phyloP scores from a whole-genome alignment of 1,140 invertebrate genomes.

The Rhopalosiphum padi region DNA sequence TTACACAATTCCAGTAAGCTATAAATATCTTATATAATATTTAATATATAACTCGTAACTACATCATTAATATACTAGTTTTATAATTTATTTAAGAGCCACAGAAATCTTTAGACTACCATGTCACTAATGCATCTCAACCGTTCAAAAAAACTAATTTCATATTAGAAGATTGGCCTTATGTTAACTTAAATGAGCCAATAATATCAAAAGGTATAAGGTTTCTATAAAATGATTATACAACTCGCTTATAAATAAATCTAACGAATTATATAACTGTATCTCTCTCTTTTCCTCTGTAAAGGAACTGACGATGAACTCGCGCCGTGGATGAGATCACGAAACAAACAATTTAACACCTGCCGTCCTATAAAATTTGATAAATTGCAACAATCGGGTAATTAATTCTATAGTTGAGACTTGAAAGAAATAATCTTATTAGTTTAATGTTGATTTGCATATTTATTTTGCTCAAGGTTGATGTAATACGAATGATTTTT shows the following conservation, averaged over 20 bases:
- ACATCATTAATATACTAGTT: background rate
- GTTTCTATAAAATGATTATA: background rate
- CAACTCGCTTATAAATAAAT: background rate
- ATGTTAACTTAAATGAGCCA: background rate
- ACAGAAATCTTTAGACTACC: background rate
- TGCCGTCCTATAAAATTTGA: background rate
- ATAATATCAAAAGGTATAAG: background rate
- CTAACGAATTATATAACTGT: background rate
- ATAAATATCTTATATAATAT: background rate
- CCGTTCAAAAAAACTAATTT: conserved; percentile 20
- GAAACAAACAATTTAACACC: background rate
- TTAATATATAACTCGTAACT: too few relatives aligned
- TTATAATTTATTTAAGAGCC: background rate
- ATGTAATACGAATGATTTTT: background rate
- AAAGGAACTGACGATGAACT: conserved; percentile 21
- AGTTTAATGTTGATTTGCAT: background rate
- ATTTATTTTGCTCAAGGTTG: background rate
- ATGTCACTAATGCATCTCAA: background rate
- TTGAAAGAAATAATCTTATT: background rate
- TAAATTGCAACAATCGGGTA: background rate
- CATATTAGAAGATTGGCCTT: background rate
- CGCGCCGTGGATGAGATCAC: conserved; percentile 9
- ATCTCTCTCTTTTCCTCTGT: background rate
- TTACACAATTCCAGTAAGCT: conserved; percentile 29
- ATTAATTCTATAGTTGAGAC: background rate